phyloP scores from a whole-genome alignment of 2,113 vertebrate genomes.

The Myanophis thanlyinensis region DNA sequence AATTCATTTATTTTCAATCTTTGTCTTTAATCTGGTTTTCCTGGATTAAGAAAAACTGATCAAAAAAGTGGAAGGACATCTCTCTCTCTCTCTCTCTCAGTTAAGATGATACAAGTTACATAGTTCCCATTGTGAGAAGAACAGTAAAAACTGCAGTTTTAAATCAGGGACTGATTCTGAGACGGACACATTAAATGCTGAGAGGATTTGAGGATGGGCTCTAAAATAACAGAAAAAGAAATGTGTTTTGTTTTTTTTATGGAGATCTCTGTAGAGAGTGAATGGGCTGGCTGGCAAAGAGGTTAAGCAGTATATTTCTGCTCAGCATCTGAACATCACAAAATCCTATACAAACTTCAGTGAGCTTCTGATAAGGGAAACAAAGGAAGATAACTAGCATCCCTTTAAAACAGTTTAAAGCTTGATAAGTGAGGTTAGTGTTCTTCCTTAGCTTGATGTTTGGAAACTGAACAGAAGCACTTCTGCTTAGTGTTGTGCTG shows the following conservation, averaged over 20 bases:
- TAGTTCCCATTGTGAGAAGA: neutral
- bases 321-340: neutral
- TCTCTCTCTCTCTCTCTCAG: neutral
- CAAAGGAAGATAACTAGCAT: neutral
- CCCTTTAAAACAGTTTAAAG: neutral
- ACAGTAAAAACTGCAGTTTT: neutral
- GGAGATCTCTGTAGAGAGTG: neutral
- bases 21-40: neutral
- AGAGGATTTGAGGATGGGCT: neutral
- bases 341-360: neutral
- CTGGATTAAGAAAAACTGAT: neutral
- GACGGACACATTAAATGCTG: neutral
- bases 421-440: neutral
- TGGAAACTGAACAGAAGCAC: neutral
- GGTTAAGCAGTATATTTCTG: neutral
- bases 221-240: neutral
- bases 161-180: neutral
- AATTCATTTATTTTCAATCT: neutral
- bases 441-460: neutral
- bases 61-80: neutral
- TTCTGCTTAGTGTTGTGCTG: neutral
- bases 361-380: neutral
- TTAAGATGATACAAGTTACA: neutral
- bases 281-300: neutral
- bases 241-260: neutral